Conservation (phyloP, 2,113 vertebrate species). For the Lipotes vexillifer region DNA sequence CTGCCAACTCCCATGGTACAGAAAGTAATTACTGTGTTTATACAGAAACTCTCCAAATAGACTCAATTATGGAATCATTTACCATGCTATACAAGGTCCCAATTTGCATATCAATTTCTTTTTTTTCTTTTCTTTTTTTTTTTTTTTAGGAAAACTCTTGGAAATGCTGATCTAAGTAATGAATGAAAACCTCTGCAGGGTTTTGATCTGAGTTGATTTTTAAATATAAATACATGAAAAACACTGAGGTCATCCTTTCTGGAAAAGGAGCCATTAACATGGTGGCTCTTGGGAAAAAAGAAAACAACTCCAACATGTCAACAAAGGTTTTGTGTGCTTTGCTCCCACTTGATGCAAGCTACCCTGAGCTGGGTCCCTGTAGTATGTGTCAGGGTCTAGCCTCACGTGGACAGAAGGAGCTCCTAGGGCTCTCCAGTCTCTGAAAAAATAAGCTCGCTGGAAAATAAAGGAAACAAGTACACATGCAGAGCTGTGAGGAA, state of each 20-base stretch:
- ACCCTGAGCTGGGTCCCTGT: not conserved
- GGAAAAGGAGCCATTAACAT: not conserved
- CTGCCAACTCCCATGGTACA: not conserved
- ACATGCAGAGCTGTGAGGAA: not conserved
- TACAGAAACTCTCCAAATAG: not conserved
- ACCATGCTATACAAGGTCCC: not conserved
- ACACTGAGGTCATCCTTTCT: not conserved
- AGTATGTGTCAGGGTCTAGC: not conserved
- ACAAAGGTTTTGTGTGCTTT: not conserved
- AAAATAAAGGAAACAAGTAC: not conserved
- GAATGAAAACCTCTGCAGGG: not conserved
- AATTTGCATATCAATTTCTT: not conserved
- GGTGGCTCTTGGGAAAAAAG: not conserved
- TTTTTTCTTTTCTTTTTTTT: not conserved
- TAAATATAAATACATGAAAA: conserved; percentile 6
- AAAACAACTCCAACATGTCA: too few species aligned
- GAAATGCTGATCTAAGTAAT: not conserved
- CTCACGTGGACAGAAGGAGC: not conserved
- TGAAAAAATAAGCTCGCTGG: too few species aligned
- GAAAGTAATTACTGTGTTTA: not conserved
- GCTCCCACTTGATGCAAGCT: not conserved
- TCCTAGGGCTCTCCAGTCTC: not conserved
- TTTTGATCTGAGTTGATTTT: not conserved
- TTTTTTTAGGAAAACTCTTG: not conserved
- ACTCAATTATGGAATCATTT: not conserved